Conservation (phyloP, 2,797 vertebrate species). For the Todus mexicanus region DNA sequence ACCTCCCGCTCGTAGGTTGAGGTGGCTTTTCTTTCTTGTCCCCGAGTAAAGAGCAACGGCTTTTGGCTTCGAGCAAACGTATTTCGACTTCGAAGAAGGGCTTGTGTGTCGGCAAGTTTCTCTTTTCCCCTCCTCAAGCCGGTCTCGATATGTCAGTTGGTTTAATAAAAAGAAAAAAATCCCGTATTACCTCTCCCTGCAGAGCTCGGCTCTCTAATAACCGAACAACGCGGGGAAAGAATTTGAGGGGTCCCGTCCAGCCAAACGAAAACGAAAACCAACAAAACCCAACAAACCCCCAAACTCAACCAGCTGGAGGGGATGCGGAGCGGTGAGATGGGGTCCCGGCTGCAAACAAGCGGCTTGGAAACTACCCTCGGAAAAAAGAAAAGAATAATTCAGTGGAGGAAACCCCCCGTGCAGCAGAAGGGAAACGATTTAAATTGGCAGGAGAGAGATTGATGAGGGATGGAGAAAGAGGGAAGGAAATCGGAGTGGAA, state of each 20-base stretch:
- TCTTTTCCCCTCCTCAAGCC: background rate
- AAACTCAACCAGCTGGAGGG: too few relatives aligned
- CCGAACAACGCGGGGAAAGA: background rate
- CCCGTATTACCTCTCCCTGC: background rate
- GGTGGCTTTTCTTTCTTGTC: background rate
- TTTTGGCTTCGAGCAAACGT: background rate
- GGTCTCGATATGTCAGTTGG: background rate
- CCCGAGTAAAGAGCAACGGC: background rate
- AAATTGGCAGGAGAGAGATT: background rate
- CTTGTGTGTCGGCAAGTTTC: slow-evolving; percentile 11
- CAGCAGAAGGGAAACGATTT: background rate
- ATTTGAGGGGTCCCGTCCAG: background rate
- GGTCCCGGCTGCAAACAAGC: background rate
- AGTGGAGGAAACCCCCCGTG: background rate
- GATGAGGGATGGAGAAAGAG: background rate
- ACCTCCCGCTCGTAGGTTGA: background rate
- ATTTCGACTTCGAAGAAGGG: slow-evolving; percentile 20
- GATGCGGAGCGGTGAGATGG: background rate
- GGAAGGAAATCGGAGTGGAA: background rate
- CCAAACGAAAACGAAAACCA: background rate
- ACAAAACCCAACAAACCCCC: too few relatives aligned
- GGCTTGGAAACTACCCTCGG: background rate
- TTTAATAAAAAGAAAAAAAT: slow-evolving; percentile 3
- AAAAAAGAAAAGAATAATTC: too few relatives aligned
- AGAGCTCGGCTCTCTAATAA: background rate